Percentiles rank a stretch among this genome's conserved stretches.
Conservation (phyloP, 2,888 invertebrate species). For the Campoplex capitator region DNA sequence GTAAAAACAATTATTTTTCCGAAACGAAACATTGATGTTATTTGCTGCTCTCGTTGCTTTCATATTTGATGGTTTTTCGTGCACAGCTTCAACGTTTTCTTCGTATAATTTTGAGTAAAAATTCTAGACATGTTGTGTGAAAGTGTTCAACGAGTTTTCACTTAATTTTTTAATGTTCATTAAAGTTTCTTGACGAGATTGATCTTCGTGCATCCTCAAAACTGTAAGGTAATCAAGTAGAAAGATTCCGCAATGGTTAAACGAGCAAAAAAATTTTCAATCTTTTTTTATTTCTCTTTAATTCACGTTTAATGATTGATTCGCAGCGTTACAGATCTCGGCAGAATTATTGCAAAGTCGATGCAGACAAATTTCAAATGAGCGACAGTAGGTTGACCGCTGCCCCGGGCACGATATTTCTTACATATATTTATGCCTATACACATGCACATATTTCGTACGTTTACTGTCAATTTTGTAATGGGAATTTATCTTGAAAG, state of each 20-base stretch:
- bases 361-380: slow-evolving; percentile 7
- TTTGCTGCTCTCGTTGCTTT: too few species aligned
- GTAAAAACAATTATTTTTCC: not conserved
- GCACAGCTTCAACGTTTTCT: too few species aligned
- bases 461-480: slow-evolving; percentile 39
- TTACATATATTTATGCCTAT: not conserved
- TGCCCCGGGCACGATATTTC: slow-evolving; percentile 46
- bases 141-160: not conserved
- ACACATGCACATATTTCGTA: slow-evolving; percentile 7
- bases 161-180: not conserved
- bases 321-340: slow-evolving; percentile 14
- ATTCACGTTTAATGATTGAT: slow-evolving; percentile 21
- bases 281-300: not conserved
- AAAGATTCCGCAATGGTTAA: slow-evolving; percentile 10
- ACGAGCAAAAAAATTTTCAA: not conserved
- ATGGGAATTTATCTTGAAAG: slow-evolving; percentile 59
- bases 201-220: not conserved
- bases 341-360: slow-evolving; percentile 15
- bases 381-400: slow-evolving; percentile 48
- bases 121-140: not conserved
- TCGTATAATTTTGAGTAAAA: too few species aligned
- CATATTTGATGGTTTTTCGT: too few species aligned
- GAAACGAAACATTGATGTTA: not conserved
- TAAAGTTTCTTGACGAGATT: not conserved
- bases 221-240: not conserved